These are phyloP conservation scores for Megaceryle alcyon DNA, from an alignment of 2,797 vertebrate genomes.

Conservation along the genomic window DNA sequence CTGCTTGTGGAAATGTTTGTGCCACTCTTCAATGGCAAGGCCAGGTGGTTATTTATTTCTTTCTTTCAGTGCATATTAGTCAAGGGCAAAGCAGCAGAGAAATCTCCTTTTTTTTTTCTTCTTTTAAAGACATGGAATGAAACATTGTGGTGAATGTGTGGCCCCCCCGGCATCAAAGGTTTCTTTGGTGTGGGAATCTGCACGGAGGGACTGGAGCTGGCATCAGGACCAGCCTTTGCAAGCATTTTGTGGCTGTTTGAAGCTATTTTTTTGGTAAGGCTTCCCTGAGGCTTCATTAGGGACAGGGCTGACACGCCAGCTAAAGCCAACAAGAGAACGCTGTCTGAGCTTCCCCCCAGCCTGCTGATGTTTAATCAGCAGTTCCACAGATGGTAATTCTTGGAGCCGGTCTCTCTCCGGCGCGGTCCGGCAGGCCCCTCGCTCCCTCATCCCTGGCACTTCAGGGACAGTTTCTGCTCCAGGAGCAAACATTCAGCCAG, in stretches of 20 bases:
- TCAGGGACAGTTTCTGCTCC: background rate
- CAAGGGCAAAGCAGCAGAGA: background rate
- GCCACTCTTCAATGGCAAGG: background rate
- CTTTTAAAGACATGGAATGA: background rate
- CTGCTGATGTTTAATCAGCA: background rate
- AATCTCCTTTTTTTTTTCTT: background rate
- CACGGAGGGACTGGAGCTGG: background rate
- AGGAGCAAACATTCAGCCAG: background rate
- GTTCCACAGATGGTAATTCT: background rate
- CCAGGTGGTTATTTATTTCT: constrained; percentile 9
- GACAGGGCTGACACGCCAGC: background rate
- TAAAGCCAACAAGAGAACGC: background rate
- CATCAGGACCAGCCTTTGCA: background rate
- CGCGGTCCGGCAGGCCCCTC: rapidly evolving
- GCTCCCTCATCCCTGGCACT: background rate
- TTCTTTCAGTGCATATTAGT: background rate
- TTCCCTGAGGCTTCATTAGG: background rate
- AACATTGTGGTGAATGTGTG: background rate
- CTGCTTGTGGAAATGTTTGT: background rate
- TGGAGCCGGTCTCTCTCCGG: background rate
- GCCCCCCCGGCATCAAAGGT: background rate
- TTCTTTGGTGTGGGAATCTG: background rate
- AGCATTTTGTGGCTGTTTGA: background rate
- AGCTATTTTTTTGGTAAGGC: background rate
- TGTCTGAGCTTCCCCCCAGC: background rate